phyloP scores from a whole-genome alignment of 2,888 invertebrate species.

The Ophion ventricosus region DNA sequence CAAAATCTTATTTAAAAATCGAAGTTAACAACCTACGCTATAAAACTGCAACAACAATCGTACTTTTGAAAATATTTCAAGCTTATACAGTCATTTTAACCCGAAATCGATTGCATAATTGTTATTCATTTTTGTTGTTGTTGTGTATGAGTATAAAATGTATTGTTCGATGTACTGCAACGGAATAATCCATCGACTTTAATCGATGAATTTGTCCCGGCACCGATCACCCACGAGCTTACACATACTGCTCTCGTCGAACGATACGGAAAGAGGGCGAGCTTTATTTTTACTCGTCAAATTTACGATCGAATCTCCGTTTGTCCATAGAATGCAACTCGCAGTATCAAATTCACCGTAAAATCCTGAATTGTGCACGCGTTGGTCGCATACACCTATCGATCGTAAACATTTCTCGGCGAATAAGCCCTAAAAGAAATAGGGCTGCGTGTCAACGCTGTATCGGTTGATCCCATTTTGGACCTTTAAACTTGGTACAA shows the following conservation, averaged over 20 bases:
- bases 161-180: neutral
- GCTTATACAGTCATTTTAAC: too few relatives aligned
- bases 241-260: neutral
- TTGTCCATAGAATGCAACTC: neutral
- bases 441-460: neutral
- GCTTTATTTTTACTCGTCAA: neutral
- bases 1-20: too few relatives aligned
- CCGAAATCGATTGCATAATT: too few relatives aligned
- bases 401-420: neutral
- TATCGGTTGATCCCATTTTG: neutral
- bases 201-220: neutral
- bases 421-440: neutral
- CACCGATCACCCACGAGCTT: neutral
- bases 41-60: too few relatives aligned
- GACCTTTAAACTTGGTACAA: neutral
- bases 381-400: neutral
- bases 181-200: neutral
- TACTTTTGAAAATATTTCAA: too few relatives aligned
- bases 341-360: constrained; percentile 30
- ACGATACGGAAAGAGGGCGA: neutral
- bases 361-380: neutral
- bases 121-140: neutral
- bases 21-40: too few relatives aligned
- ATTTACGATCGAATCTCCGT: constrained; percentile 18
- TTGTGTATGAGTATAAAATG: neutral